Conservation (phyloP, 2,113 vertebrate species). For the Gasterosteus nipponicus region DNA sequence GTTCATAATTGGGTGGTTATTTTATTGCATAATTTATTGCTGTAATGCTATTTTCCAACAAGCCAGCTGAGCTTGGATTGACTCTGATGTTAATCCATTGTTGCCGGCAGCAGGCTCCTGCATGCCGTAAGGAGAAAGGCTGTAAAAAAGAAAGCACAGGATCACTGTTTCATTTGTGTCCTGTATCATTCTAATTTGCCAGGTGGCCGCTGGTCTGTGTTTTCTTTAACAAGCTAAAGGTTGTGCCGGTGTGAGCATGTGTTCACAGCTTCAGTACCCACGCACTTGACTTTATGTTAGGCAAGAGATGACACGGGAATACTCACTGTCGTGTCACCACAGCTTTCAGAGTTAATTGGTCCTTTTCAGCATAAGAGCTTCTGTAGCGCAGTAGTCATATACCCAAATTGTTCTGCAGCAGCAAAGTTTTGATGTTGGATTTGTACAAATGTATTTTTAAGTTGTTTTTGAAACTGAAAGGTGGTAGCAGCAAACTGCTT, state of each 20-base stretch:
- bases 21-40: constrained; percentile 32
- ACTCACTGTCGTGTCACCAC: constrained; percentile 22
- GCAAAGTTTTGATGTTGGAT: neutral
- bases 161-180: neutral
- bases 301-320: constrained; percentile 32
- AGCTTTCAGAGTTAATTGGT: constrained; percentile 19
- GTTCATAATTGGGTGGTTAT: constrained; percentile 32
- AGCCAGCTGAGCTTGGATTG: constrained; percentile 55
- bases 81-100: constrained; percentile 49
- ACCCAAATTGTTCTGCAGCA: neutral
- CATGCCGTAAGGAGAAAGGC: constrained; percentile 2
- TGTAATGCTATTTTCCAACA: constrained; percentile 31
- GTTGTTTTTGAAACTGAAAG: neutral
- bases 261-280: constrained; percentile 31
- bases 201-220: constrained; percentile 30
- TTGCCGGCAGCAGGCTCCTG: constrained; percentile 15
- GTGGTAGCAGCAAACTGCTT: neutral
- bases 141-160: neutral
- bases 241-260: constrained; percentile 21
- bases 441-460: neutral
- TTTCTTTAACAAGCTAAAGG: constrained; percentile 41
- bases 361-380: constrained; percentile 17
- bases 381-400: neutral
- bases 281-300: constrained; percentile 30
- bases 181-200: neutral